Base-by-base conservation (phyloP, 2,797 vertebrate species). In the Macrochelys suwanniensis region DNA sequence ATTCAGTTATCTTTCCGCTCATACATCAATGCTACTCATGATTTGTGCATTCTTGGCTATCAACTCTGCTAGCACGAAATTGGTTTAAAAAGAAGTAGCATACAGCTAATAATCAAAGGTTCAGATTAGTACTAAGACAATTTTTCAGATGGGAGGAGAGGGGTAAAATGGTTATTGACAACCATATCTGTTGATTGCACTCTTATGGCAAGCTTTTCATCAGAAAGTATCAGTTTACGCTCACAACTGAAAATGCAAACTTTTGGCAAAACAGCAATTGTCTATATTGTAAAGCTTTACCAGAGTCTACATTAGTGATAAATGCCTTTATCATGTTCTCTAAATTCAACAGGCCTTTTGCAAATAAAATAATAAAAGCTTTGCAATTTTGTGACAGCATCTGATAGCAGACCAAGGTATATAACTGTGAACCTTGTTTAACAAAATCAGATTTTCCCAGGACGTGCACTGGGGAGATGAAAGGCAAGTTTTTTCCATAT, bases 231-330 rank as follows among this genome's bases (percentile, higher is more conserved):
- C 80, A 86, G 56, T 85, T 96, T 94, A 23, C 87, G 89, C 91
- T 91, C 93, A 95, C 95, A 93, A 89, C 37, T 88, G 93, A 84
- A 85, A 42, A 79, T 37, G 9, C 37, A 92, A 23, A 94, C 95
- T 85, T 94, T 80, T 90, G 91, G 92, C 87, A 93, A 95, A 96
- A 91, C 90, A 95, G 90, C 85, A 88, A 96, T 95, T 82, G 90
- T 94, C 95, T 94, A 95, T 84, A 93, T 87, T 94, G 91, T 93
- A 95, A 80, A 94, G 91, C 54, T 93, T 95, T 89, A 85, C 68
- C 93, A 95, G 93, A 92, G 91, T 84, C 84, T 92, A 86, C 93
- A 95, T 93, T 23, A 95, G 83, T 91, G 33, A 53, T 33, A 17
- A 25, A 50, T 77, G 81, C 54, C 47, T 86, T 77, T 74, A 80